phyloP scores from a whole-genome alignment of 64 coral and sea anemone species.

The Pachyseris speciosa region DNA sequence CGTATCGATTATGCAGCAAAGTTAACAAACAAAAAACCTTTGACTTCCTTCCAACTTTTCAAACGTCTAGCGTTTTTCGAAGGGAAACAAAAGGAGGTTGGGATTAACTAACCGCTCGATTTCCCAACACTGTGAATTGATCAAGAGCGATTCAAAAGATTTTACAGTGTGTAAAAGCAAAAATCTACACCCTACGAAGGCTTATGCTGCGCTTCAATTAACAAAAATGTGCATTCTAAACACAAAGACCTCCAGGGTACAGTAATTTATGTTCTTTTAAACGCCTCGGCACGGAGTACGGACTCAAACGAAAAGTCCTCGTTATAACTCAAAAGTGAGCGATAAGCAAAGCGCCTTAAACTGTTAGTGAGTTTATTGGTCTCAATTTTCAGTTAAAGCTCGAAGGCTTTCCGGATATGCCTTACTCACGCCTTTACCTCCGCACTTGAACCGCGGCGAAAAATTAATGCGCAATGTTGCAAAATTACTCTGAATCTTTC shows the following conservation, averaged over 20 bases:
- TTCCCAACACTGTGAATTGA: background rate
- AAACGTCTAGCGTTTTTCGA: background rate
- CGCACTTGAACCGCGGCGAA: background rate
- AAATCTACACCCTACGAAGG: slow-evolving; percentile 10
- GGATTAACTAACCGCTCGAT: background rate
- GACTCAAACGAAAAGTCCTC: background rate
- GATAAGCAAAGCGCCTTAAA: slow-evolving; percentile 1
- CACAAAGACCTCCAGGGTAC: background rate
- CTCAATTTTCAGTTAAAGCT: slow-evolving; percentile 19
- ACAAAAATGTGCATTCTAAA: slow-evolving; percentile 5
- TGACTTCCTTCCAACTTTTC: slow-evolving; percentile 12
- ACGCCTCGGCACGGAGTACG: background rate
- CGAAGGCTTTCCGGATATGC: too few relatives aligned
- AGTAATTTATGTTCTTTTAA: background rate
- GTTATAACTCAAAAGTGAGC: background rate
- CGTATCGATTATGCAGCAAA: background rate
- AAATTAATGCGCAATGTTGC: slow-evolving; percentile 30
- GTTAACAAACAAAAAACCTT: background rate
- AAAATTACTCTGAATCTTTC: slow-evolving; percentile 8
- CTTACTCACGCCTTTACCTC: background rate
- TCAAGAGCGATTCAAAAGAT: background rate
- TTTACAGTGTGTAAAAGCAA: background rate
- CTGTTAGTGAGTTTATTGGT: background rate
- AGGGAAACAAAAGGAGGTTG: background rate
- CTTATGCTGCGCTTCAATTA: background rate